Evolutionary conservation across 2,888 invertebrate genomes (phyloP).

Genomic region (Conchocele bisecta): DNA sequence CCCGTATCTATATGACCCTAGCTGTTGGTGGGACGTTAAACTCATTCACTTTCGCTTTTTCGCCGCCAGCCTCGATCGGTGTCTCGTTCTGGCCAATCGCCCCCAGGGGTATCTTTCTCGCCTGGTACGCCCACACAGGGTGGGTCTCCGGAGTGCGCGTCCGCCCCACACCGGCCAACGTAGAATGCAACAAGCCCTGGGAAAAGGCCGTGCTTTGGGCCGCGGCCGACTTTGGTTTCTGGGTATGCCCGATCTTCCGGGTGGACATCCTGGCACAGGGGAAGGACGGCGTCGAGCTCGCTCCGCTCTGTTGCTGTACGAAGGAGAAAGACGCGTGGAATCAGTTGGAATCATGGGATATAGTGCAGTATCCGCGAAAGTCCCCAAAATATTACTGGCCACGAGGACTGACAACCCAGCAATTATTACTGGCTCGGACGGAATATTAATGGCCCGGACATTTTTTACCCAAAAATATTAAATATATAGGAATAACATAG

Average conservation of each 20-base stretch:
- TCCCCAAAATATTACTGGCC: no score
- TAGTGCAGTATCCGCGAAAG: no score
- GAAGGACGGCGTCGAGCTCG: not conserved
- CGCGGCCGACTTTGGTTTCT: not conserved
- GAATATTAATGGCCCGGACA: no score
- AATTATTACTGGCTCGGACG: no score
- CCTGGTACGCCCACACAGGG: not conserved
- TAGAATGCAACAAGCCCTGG: not conserved
- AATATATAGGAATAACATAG: no score
- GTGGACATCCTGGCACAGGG: not conserved
- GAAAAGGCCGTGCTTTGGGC: not conserved
- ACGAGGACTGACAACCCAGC: no score
- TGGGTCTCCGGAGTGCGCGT: not conserved
- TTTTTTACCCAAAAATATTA: no score
- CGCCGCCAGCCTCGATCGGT: slow-evolving; percentile 7
- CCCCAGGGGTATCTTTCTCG: not conserved
- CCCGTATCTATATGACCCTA: no score
- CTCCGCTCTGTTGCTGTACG: not conserved
- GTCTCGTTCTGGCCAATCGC: slow-evolving; percentile 14
- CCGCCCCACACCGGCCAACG: not conserved
- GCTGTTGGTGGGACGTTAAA: no score
- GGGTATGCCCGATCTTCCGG: not conserved
- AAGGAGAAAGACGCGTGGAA: no score
- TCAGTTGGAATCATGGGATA: no score
- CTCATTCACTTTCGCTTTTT: no score